Conservation (phyloP, 2,888 invertebrate species). For the Aphrophora alni region DNA sequence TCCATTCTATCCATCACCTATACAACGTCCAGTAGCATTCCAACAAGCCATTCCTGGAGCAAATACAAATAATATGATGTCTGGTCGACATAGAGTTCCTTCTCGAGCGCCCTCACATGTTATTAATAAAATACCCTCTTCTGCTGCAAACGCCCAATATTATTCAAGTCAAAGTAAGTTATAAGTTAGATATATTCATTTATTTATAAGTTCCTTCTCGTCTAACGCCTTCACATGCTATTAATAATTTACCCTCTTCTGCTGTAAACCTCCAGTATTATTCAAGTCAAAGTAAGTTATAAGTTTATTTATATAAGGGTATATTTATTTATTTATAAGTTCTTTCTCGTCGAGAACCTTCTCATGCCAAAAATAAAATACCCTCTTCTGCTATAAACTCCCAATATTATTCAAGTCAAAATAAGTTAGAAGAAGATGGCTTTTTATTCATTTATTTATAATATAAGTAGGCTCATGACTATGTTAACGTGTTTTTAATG, state of each 20-base stretch:
- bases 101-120: constrained; percentile 11
- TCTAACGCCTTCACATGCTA: constrained; percentile 14
- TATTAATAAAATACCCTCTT: not conserved
- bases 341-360: constrained; percentile 1
- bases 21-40: constrained; percentile 63
- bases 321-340: too few relatives aligned
- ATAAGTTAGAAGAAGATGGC: not conserved
- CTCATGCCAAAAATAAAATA: not conserved
- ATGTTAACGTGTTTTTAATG: too few relatives aligned
- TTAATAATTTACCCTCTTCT: not conserved
- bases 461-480: too few relatives aligned
- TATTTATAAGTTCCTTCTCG: not conserved
- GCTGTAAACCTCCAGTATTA: constrained; percentile 18
- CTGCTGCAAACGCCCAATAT: constrained; percentile 19
- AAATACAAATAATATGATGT: not conserved
- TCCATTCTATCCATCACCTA: constrained; percentile 63
- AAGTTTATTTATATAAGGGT: too few relatives aligned
- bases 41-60: constrained; percentile 49
- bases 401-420: constrained; percentile 23
- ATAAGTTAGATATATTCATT: not conserved
- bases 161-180: constrained; percentile 24
- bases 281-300: constrained; percentile 18
- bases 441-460: not conserved
- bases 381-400: not conserved
- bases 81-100: not conserved